Evolutionary conservation across 2,113 vertebrate species (phyloP).

Genomic region (Channa maculata): DNA sequence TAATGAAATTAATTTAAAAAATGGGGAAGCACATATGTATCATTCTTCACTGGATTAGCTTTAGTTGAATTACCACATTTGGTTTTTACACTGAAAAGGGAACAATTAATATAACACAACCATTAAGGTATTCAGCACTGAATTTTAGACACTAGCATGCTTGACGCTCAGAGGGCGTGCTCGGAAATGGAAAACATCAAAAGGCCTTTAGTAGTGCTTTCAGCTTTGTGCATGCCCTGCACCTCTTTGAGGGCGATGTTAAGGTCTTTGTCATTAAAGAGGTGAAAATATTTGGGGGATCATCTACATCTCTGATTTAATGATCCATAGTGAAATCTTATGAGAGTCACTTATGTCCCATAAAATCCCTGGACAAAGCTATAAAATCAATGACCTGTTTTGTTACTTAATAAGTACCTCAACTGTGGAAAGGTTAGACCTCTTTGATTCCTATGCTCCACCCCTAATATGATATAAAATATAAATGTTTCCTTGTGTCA

Average conservation of each 20-base stretch:
- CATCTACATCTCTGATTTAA: slow-evolving; percentile 85
- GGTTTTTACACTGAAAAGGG: slow-evolving; percentile 14
- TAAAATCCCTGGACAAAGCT: slow-evolving; percentile 83
- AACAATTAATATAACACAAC: slow-evolving; percentile 17
- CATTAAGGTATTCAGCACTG: slow-evolving; percentile 7
- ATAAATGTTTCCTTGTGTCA: slow-evolving; percentile 56
- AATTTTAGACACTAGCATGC: background rate
- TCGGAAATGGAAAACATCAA: slow-evolving; percentile 4
- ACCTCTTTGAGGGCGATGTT: slow-evolving; percentile 68
- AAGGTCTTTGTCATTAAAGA: slow-evolving; percentile 79
- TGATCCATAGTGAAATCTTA: slow-evolving; percentile 85
- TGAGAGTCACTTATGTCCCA: slow-evolving; percentile 86
- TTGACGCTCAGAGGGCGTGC: background rate
- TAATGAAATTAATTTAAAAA: slow-evolving; percentile 76
- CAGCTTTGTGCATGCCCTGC: slow-evolving; percentile 41
- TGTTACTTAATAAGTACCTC: slow-evolving; percentile 84
- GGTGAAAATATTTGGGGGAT: slow-evolving; percentile 82
- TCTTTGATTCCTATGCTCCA: slow-evolving; percentile 61
- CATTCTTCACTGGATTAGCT: slow-evolving; percentile 36
- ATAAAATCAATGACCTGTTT: slow-evolving; percentile 86
- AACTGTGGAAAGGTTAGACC: slow-evolving; percentile 76
- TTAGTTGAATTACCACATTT: slow-evolving; percentile 30
- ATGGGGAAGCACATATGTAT: slow-evolving; percentile 12
- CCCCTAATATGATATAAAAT: slow-evolving; percentile 36
- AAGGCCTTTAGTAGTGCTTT: slow-evolving; percentile 61